These are phyloP conservation scores for Chloropsis hardwickii DNA, from an alignment of 2,113 vertebrate species.

Conservation along the genomic window DNA sequence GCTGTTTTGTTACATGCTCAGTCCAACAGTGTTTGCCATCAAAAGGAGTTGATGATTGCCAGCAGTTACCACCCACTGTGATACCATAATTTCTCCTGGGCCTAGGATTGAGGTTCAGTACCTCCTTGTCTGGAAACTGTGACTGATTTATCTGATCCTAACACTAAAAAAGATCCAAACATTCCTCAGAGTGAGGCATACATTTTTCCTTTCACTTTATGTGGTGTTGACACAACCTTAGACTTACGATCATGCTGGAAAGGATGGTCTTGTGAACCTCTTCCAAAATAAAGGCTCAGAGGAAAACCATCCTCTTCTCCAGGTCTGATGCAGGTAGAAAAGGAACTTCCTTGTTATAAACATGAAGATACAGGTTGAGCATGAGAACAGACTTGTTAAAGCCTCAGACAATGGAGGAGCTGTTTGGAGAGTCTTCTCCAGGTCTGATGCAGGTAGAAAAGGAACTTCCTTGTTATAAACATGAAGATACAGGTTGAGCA, in stretches of 20 bases:
- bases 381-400: background rate
- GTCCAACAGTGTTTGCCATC: background rate
- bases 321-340: background rate
- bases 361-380: background rate
- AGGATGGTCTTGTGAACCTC: background rate
- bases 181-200: background rate
- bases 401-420: background rate
- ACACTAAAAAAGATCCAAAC: background rate
- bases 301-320: background rate
- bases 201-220: conserved; percentile 5
- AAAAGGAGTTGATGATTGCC: conserved; percentile 21
- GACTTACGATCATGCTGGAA: background rate
- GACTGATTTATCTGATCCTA: background rate
- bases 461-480: background rate
- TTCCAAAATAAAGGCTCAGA: background rate
- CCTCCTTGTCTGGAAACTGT: background rate
- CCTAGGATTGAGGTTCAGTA: background rate
- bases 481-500: background rate
- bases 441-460: background rate
- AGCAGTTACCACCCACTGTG: conserved; percentile 41
- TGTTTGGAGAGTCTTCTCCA: too few relatives aligned
- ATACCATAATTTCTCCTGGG: background rate
- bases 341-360: background rate
- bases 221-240: background rate
- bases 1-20: conserved; percentile 10